Base-by-base conservation (phyloP, 2,113 vertebrate genomes). In the Ardeotis arabs region DNA sequence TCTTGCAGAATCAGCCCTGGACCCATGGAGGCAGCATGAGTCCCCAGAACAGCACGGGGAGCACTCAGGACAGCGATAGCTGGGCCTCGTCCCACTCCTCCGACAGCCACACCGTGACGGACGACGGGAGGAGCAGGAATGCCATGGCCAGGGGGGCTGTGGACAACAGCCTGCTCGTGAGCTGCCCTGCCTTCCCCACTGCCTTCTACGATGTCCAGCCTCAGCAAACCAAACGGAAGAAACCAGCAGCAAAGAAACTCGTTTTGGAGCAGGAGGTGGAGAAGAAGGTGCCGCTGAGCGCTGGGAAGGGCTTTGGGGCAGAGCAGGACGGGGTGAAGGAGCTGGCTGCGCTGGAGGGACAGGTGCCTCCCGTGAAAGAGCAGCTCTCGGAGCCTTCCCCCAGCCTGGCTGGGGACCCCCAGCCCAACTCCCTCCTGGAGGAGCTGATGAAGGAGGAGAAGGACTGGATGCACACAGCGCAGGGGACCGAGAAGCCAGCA, bases 41-140 rank as follows among this genome's bases (percentile, higher is more conserved):
- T 77, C 99, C 99, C 4, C 99, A 99, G 27, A 99, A 99, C 97
- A 99, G 99, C 96, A 99, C 99, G 0, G 99, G 99, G 47, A 99
- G 99, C 96, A 99, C 99, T 33, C 98, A 98, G 28, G 99, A 99
- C 97, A 99, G 99, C 1, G 99, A 99, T 6, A 98, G 99, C 90
- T 99, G 99, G 97, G 98, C 98, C 11, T 98, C 97, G 0, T 97
- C 96, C 24, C 97, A 93, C 44, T 97, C 94, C 56, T 96, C 92
- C 0, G 97, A 97, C 53, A 86, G 82, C 63, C 96, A 96, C 11
- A 33, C 90, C 60, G 63, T 74, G 22, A 50, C 62, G 7, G 96
- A 97, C 1, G 80, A 60, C 7, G 70, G 96, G 75, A 95, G 83
- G 73, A 85, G 49, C 91, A 95, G 96, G 76, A 94, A 73, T 3